These are phyloP conservation scores for Potamilus streckersoni DNA, from an alignment of 1,140 invertebrate genomes.

Conservation along the genomic window DNA sequence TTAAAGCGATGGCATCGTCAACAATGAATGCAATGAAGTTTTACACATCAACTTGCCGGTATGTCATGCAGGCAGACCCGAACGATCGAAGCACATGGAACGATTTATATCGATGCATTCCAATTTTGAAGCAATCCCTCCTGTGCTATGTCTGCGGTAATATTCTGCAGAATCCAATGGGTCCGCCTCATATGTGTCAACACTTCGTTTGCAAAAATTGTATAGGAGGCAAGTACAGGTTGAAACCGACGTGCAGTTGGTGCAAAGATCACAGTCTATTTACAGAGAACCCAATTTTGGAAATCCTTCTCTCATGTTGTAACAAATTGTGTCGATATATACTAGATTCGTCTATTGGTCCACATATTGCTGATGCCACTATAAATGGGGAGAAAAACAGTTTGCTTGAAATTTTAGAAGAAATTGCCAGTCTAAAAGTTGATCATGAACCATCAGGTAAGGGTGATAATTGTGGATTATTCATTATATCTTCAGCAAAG, in stretches of 20 bases:
- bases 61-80: slow-evolving; percentile 79
- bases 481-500: slow-evolving; percentile 2
- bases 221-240: slow-evolving; percentile 84
- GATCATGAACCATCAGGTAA: slow-evolving; percentile 78
- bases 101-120: slow-evolving; percentile 84
- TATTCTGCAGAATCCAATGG: slow-evolving; percentile 83
- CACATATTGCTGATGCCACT: slow-evolving; percentile 69
- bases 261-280: slow-evolving; percentile 88
- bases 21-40: slow-evolving; percentile 86
- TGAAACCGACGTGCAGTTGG: slow-evolving; percentile 85
- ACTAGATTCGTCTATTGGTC: slow-evolving; percentile 73
- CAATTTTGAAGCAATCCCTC: slow-evolving; percentile 85
- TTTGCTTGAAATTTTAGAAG: slow-evolving; percentile 81
- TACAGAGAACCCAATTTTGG: slow-evolving; percentile 83
- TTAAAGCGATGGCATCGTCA: no score
- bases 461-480: slow-evolving; percentile 40
- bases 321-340: slow-evolving; percentile 89
- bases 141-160: slow-evolving; percentile 90
- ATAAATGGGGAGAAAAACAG: slow-evolving; percentile 72
- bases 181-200: slow-evolving; percentile 84
- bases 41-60: slow-evolving; percentile 84
- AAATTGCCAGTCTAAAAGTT: slow-evolving; percentile 83
- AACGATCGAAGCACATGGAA: slow-evolving; percentile 80
- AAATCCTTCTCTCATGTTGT: slow-evolving; percentile 86
- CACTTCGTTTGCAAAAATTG: slow-evolving; percentile 88